These are phyloP conservation scores for Seriola rivoliana DNA, from an alignment of 2,113 vertebrate species.

Conservation along the genomic window DNA sequence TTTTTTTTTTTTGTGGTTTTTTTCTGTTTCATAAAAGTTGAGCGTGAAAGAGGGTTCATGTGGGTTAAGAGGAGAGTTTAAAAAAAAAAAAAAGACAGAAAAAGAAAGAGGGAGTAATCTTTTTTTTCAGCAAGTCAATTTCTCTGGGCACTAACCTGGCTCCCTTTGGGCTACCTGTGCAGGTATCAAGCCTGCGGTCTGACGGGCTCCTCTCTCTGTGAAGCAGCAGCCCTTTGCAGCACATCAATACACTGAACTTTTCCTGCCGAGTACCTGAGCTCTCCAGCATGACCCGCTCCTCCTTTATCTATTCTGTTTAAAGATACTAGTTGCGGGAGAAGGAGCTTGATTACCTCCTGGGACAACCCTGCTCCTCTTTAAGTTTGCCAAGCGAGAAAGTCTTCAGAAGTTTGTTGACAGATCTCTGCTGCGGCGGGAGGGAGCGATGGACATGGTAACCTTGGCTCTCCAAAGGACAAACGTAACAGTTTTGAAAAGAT, in stretches of 20 bases:
- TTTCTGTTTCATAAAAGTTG: slow-evolving; percentile 45
- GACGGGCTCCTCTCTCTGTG: slow-evolving; percentile 67
- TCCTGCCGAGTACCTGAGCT: slow-evolving; percentile 75
- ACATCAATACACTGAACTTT: slow-evolving; percentile 80
- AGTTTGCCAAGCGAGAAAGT: slow-evolving; percentile 75
- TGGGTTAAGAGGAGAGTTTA: neutral
- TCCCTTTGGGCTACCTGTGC: slow-evolving; percentile 73
- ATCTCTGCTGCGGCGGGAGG: slow-evolving; percentile 70
- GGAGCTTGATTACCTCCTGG: slow-evolving; percentile 80
- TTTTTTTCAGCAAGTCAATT: slow-evolving; percentile 53
- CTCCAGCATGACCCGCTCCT: slow-evolving; percentile 72
- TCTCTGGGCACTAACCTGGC: slow-evolving; percentile 47
- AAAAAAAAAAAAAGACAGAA: neutral
- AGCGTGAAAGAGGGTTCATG: slow-evolving; percentile 32
- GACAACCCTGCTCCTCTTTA: slow-evolving; percentile 70
- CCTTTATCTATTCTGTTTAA: slow-evolving; percentile 81
- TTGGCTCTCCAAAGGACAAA: slow-evolving; percentile 79
- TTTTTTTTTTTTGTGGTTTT: slow-evolving; percentile 4
- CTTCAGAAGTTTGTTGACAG: slow-evolving; percentile 82
- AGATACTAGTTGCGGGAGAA: slow-evolving; percentile 67
- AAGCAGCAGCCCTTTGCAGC: slow-evolving; percentile 69
- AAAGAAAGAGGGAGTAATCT: slow-evolving; percentile 35
- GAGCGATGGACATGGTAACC: slow-evolving; percentile 74
- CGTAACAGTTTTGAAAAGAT: slow-evolving; percentile 73
- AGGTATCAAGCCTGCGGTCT: slow-evolving; percentile 69